Percentiles rank a stretch among this genome's conserved stretches.
These are phyloP conservation scores for Nemotelus pantherinus DNA, from an alignment of 2,888 invertebrate genomes.

Conservation along the genomic window DNA sequence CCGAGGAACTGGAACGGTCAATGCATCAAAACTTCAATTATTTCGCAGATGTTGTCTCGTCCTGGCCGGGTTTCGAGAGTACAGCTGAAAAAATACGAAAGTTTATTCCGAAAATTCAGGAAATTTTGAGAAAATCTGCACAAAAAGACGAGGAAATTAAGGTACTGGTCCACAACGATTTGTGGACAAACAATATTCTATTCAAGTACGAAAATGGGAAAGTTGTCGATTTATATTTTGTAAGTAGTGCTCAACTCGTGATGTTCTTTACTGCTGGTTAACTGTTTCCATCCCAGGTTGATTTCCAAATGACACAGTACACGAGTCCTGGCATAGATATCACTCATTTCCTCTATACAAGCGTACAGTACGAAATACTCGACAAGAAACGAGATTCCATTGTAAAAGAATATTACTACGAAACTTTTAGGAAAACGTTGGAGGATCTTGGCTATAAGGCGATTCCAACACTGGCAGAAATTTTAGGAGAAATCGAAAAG, in stretches of 20 bases:
- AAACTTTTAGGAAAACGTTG: constrained; percentile 51
- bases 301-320: constrained; percentile 62
- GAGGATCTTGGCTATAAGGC: constrained; percentile 47
- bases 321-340: constrained; percentile 63
- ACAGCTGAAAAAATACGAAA: constrained; percentile 57
- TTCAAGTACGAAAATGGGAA: constrained; percentile 63
- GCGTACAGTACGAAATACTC: constrained; percentile 58
- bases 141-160: constrained; percentile 55
- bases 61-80: constrained; percentile 59
- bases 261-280: background rate
- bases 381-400: constrained; percentile 56
- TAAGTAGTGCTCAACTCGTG: constrained; percentile 55
- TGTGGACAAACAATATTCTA: constrained; percentile 68
- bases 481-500: constrained; percentile 49
- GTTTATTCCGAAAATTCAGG: background rate
- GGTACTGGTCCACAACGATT: constrained; percentile 68
- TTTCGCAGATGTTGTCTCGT: constrained; percentile 54
- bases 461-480: constrained; percentile 49
- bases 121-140: too few species aligned
- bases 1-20: too few species aligned
- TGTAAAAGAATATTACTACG: constrained; percentile 51
- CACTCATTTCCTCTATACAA: constrained; percentile 63
- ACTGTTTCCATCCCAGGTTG: constrained; percentile 56
- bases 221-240: constrained; percentile 63
- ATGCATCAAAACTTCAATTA: constrained; percentile 26